Conservation (phyloP, 2,888 invertebrate species). For the Bellardia bayeri region DNA sequence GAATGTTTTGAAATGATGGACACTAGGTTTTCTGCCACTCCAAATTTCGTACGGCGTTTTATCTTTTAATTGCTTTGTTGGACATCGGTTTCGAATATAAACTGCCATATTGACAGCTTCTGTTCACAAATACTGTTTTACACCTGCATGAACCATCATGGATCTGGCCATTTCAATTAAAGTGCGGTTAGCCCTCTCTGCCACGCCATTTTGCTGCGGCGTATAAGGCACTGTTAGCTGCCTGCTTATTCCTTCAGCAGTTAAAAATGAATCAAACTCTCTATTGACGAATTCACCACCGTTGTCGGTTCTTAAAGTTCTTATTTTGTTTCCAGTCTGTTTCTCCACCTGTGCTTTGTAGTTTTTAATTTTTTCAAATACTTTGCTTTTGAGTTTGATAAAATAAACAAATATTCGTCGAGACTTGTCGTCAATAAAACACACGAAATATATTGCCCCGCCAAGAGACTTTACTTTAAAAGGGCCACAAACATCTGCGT, state of each 20-base stretch:
- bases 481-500: neutral
- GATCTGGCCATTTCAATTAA: too few species aligned
- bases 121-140: too few species aligned
- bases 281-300: constrained; percentile 44
- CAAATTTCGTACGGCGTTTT: constrained; percentile 42
- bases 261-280: constrained; percentile 36
- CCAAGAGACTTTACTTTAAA: constrained; percentile 40
- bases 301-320: constrained; percentile 49
- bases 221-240: constrained; percentile 34
- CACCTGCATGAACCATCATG: too few species aligned
- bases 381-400: constrained; percentile 46
- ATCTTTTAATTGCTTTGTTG: constrained; percentile 40
- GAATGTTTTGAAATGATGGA: constrained; percentile 70
- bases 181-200: too few species aligned
- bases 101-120: neutral
- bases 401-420: constrained; percentile 40
- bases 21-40: constrained; percentile 67
- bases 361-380: constrained; percentile 18
- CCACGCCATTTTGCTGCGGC: neutral
- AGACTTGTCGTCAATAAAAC: constrained; percentile 43
- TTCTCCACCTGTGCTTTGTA: constrained; percentile 30
- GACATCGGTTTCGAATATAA: neutral
- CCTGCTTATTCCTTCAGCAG: constrained; percentile 2
- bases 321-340: constrained; percentile 53
- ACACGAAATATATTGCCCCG: constrained; percentile 29